Conservation (phyloP, 1,140 invertebrate genomes). For the Drosophila tristis region DNA sequence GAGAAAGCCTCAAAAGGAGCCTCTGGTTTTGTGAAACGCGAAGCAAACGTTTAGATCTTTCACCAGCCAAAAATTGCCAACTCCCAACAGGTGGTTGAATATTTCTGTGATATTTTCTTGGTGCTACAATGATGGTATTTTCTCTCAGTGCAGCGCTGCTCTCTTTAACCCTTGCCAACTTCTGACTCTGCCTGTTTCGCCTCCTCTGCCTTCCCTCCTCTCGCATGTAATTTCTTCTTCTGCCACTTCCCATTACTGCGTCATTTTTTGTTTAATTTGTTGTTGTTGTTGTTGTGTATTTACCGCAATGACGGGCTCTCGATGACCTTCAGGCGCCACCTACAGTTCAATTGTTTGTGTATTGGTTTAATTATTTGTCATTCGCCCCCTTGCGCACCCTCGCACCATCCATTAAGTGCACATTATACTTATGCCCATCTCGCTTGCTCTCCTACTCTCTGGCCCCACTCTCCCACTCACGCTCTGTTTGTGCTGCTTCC, state of each 20-base stretch:
- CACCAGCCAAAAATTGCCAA: too few relatives aligned
- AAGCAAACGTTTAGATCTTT: too few relatives aligned
- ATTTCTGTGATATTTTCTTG: too few relatives aligned
- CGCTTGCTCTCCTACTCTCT: slow-evolving; percentile 8
- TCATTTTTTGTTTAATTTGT: slow-evolving; percentile 1
- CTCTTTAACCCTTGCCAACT: slow-evolving; percentile 18
- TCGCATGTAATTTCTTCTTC: too few relatives aligned
- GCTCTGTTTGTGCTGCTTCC: slow-evolving; percentile 1
- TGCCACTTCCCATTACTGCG: too few relatives aligned
- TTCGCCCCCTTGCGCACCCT: slow-evolving; percentile 30
- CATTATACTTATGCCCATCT: too few relatives aligned
- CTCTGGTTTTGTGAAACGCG: too few relatives aligned
- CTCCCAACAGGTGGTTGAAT: too few relatives aligned
- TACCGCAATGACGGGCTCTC: slow-evolving; percentile 17
- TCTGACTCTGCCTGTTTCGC: neutral
- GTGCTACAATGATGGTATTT: too few relatives aligned
- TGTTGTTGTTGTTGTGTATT: slow-evolving; percentile 28
- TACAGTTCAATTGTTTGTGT: slow-evolving; percentile 76
- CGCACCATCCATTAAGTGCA: too few relatives aligned
- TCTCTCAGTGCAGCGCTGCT: neutral
- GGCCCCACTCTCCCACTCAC: too few relatives aligned
- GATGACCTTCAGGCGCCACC: slow-evolving; percentile 63
- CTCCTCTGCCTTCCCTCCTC: neutral
- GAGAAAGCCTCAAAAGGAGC: too few relatives aligned
- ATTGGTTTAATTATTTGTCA: slow-evolving; percentile 77